Evolutionary conservation across 2,888 invertebrate species (phyloP).

Genomic region (Eupeodes latifasciatus): DNA sequence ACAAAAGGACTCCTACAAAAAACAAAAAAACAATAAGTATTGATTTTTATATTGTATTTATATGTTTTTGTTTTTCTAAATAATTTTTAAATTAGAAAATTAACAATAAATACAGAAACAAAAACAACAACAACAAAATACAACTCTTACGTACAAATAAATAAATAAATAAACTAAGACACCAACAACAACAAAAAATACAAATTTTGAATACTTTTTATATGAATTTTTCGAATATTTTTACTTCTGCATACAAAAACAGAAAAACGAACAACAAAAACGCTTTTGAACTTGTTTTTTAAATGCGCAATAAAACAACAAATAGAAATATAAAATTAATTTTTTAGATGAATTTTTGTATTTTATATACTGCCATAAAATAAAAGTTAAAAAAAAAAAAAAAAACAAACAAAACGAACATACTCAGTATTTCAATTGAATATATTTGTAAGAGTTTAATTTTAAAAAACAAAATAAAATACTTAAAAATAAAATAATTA

Average conservation of each 20-base stretch:
- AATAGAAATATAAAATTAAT: conserved; percentile 51
- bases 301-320: conserved; percentile 29
- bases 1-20: conserved; percentile 67
- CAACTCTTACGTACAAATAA: conserved; percentile 74
- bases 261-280: conserved; percentile 31
- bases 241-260: conserved; percentile 33
- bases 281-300: conserved; percentile 44
- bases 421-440: conserved; percentile 67
- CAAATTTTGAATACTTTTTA: conserved; percentile 63
- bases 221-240: conserved; percentile 69
- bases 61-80: conserved; percentile 8
- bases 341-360: conserved; percentile 68
- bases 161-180: conserved; percentile 64
- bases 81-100: conserved; percentile 35
- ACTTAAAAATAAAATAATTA: conserved; percentile 28
- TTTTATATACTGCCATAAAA: conserved; percentile 69
- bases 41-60: conserved; percentile 52
- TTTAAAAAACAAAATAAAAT: conserved; percentile 37
- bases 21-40: conserved; percentile 41
- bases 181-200: conserved; percentile 36
- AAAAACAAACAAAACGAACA: conserved; percentile 34
- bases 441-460: conserved; percentile 57
- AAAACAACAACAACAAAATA: conserved; percentile 37
- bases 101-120: conserved; percentile 46
- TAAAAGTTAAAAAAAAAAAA: conserved; percentile 48